Conservation (phyloP, 2,797 vertebrate genomes). For the Loriculus beryllinus region DNA sequence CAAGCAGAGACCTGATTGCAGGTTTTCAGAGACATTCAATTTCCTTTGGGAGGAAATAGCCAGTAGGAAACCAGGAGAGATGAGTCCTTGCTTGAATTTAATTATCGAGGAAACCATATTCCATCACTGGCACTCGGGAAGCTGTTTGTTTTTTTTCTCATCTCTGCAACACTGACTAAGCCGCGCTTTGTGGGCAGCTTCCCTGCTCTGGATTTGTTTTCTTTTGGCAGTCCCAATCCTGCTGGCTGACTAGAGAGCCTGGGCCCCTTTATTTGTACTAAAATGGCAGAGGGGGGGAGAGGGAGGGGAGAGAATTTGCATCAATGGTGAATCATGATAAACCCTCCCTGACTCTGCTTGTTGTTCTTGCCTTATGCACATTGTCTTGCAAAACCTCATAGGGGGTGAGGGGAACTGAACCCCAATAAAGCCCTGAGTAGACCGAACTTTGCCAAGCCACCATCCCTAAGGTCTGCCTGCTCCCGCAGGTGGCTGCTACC, state of each 20-base stretch:
- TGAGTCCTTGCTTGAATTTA: constrained; percentile 19
- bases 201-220: constrained; percentile 32
- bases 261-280: constrained; percentile 52
- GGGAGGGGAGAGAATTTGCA: constrained; percentile 32
- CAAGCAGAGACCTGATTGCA: neutral
- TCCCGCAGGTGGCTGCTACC: neutral
- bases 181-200: constrained; percentile 25
- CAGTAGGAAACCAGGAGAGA: neutral
- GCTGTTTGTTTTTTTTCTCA: neutral
- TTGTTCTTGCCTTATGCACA: neutral
- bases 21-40: neutral
- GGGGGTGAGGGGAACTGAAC: neutral
- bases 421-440: neutral
- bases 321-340: constrained; percentile 26
- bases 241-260: constrained; percentile 35
- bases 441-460: neutral
- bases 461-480: neutral
- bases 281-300: constrained; percentile 20
- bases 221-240: constrained; percentile 25
- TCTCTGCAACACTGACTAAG: neutral
- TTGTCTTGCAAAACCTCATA: neutral
- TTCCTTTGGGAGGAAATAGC: neutral
- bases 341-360: neutral
- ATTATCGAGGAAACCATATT: neutral
- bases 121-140: neutral